Evolutionary conservation across 2,888 invertebrate species (phyloP).

Genomic region (Ennomos fuscantarius): DNA sequence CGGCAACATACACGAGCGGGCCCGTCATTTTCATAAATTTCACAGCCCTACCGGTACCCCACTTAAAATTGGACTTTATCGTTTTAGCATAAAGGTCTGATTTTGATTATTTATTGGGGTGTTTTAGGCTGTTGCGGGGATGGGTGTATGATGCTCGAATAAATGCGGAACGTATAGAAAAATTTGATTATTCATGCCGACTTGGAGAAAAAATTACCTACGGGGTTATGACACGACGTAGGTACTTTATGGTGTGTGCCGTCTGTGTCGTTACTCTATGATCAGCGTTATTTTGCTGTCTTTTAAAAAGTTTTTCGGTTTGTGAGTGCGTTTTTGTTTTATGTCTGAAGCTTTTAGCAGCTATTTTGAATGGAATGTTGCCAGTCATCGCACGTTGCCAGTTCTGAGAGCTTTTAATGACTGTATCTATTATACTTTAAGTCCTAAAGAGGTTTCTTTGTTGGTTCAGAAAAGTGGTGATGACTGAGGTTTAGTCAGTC

Average conservation of each 20-base stretch:
- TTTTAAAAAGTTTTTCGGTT: slow-evolving; percentile 1
- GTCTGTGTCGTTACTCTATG: slow-evolving; percentile 14
- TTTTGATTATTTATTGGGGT: slow-evolving; percentile 54
- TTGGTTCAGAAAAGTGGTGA: too few relatives aligned
- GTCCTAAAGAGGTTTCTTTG: too few relatives aligned
- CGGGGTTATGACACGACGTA: slow-evolving; percentile 60
- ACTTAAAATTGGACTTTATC: slow-evolving; percentile 66
- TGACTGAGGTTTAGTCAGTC: too few relatives aligned
- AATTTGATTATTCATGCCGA: slow-evolving; percentile 84
- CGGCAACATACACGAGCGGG: slow-evolving; percentile 55
- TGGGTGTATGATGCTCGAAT: slow-evolving; percentile 57
- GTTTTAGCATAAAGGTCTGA: slow-evolving; percentile 59
- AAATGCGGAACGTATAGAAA: slow-evolving; percentile 81
- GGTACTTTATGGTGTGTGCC: slow-evolving; percentile 19
- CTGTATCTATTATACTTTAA: slow-evolving; percentile 10
- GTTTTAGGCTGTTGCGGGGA: slow-evolving; percentile 47
- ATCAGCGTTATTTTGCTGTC: slow-evolving; percentile 5
- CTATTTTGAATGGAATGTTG: neutral
- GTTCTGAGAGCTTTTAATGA: slow-evolving; percentile 25
- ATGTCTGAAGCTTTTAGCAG: slow-evolving; percentile 20
- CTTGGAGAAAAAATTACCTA: slow-evolving; percentile 78
- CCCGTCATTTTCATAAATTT: slow-evolving; percentile 78
- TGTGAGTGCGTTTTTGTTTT: slow-evolving; percentile 8
- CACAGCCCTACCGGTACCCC: slow-evolving; percentile 62
- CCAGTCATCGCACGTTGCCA: neutral